phyloP scores from a whole-genome alignment of 2,888 invertebrate genomes.

The Craniophora ligustri region DNA sequence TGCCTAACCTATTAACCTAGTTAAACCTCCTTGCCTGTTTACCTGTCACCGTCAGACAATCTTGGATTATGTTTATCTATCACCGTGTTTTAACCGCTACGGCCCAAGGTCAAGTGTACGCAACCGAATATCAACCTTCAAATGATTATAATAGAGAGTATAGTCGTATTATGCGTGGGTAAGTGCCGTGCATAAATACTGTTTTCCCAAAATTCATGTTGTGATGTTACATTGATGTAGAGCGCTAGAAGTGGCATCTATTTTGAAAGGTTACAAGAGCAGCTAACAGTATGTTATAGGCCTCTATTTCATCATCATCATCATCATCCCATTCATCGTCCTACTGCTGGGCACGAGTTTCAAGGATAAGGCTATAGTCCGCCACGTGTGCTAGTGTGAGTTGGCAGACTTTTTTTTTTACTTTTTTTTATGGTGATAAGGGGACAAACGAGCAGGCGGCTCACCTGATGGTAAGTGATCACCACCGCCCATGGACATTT shows the following conservation, averaged over 20 bases:
- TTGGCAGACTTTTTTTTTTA: too few species aligned
- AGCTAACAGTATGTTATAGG: too few species aligned
- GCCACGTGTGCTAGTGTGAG: too few species aligned
- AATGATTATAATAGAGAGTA: neutral
- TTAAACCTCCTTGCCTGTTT: conserved; percentile 35
- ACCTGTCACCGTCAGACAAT: conserved; percentile 55
- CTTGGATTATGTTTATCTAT: conserved; percentile 61
- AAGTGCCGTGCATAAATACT: conserved; percentile 6
- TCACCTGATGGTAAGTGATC: too few species aligned
- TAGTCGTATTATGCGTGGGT: neutral
- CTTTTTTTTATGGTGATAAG: too few species aligned
- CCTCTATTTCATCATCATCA: too few species aligned
- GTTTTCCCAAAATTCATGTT: conserved; percentile 30
- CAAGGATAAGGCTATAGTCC: too few species aligned
- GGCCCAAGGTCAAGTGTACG: conserved; percentile 14
- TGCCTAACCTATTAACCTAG: conserved; percentile 25
- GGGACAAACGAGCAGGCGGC: too few species aligned
- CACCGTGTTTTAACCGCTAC: conserved; percentile 18
- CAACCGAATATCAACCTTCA: conserved; percentile 17
- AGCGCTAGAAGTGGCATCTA: conserved; percentile 19
- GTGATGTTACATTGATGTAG: conserved; percentile 14
- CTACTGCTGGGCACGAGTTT: too few species aligned
- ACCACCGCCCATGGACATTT: too few species aligned
- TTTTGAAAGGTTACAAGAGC: too few species aligned
- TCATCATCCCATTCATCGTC: too few species aligned